These are phyloP conservation scores for Macrophya alboannulata DNA, from an alignment of 2,888 invertebrate species.

Conservation along the genomic window DNA sequence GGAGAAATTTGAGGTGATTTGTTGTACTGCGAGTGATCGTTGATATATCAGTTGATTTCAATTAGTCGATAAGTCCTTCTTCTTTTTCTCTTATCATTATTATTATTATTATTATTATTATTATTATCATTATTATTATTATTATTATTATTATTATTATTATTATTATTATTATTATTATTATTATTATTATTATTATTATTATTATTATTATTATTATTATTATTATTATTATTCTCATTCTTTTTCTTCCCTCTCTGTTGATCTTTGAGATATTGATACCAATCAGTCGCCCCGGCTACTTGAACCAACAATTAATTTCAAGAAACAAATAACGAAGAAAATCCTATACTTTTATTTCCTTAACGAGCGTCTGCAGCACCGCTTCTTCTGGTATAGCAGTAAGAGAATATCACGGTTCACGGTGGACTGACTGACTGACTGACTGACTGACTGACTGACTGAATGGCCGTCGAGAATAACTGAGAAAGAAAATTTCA, in stretches of 20 bases:
- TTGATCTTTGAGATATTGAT: constrained; percentile 13
- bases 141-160: no score
- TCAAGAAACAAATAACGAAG: background rate
- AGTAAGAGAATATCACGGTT: background rate
- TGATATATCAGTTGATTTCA: background rate
- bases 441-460: background rate
- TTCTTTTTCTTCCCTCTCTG: background rate
- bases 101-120: no score
- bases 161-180: no score
- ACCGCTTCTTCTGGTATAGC: background rate
- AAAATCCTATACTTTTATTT: background rate
- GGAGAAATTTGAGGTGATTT: background rate
- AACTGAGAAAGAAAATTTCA: background rate
- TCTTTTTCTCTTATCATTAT: no score
- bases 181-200: no score
- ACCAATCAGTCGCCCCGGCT: constrained; percentile 11
- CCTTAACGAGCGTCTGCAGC: background rate
- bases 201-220: no score
- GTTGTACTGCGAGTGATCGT: no score
- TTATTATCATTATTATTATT: no score
- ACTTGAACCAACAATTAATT: constrained; percentile 2
- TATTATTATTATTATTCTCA: no score
- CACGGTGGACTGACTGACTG: background rate
- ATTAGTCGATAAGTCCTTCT: background rate
- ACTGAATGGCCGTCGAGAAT: constrained; percentile 3